Evolutionary conservation across 2,888 invertebrate species (phyloP).

Genomic region (Himalopsyche kuldschensis): DNA sequence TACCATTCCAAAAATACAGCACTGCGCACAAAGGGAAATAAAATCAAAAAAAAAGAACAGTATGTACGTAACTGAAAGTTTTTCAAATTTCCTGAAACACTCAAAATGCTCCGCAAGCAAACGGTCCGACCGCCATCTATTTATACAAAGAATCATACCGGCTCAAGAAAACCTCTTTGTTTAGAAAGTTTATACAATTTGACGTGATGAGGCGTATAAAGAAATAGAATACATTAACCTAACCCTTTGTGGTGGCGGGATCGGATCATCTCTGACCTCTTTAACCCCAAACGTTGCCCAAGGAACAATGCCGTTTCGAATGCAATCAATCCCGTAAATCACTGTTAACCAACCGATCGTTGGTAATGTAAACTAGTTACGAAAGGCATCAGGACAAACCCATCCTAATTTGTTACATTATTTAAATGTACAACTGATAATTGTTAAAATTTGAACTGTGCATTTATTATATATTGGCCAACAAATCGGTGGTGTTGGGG

Average conservation of each 20-base stretch:
- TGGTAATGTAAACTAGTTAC: neutral
- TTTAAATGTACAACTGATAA: too few species aligned
- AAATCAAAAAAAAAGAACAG: neutral
- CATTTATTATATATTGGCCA: too few species aligned
- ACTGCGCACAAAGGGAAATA: neutral
- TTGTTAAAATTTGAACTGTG: too few species aligned
- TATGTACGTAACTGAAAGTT: neutral
- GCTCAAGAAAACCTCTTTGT: neutral
- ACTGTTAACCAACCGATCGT: neutral
- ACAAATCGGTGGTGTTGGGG: too few species aligned
- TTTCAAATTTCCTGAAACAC: neutral
- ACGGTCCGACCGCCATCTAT: conserved; percentile 4
- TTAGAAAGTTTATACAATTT: conserved; percentile 5
- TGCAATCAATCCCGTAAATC: conserved; percentile 15
- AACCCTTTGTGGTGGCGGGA: conserved; percentile 6
- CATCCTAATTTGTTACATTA: too few species aligned
- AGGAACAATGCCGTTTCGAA: conserved; percentile 5
- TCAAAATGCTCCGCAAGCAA: neutral
- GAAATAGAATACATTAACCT: conserved; percentile 24
- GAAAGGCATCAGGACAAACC: neutral
- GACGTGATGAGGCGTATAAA: conserved; percentile 9
- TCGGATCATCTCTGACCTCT: neutral
- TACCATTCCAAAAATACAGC: neutral
- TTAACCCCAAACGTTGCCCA: neutral
- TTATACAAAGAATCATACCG: neutral